phyloP scores from a whole-genome alignment of 2,113 vertebrate species.

The Esox niger region DNA sequence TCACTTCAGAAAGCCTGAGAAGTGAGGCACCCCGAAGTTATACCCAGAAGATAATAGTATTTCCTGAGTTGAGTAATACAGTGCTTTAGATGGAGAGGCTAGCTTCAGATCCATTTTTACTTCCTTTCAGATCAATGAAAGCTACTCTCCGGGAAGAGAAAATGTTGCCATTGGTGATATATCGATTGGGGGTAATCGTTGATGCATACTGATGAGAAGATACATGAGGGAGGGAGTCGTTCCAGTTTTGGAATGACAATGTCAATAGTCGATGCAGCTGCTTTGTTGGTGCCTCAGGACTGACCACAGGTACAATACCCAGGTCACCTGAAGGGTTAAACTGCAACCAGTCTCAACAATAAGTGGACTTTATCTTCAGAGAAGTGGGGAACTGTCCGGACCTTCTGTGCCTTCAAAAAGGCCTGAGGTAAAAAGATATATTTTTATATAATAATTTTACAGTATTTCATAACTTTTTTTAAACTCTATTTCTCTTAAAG shows the following conservation, averaged over 20 bases:
- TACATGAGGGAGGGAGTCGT: slow-evolving; percentile 51
- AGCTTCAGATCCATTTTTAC: slow-evolving; percentile 55
- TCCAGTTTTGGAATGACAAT: slow-evolving; percentile 51
- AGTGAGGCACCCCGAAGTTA: slow-evolving; percentile 14
- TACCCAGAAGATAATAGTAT: slow-evolving; percentile 21
- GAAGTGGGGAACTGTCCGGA: too few species aligned
- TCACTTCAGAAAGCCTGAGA: neutral
- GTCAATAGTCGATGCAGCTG: slow-evolving; percentile 28
- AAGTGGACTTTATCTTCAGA: neutral
- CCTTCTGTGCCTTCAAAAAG: too few species aligned
- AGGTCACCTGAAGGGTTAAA: neutral
- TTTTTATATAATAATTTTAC: too few species aligned
- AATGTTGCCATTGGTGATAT: slow-evolving; percentile 55
- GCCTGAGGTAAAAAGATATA: too few species aligned
- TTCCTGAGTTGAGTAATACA: slow-evolving; percentile 17
- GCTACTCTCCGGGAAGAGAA: slow-evolving; percentile 50
- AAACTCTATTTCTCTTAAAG: too few species aligned
- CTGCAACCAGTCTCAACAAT: neutral
- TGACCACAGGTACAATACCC: neutral
- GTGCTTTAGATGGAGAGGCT: slow-evolving; percentile 18
- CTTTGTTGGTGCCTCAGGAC: slow-evolving; percentile 8
- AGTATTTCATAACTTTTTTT: too few species aligned
- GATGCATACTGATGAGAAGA: slow-evolving; percentile 69
- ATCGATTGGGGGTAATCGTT: slow-evolving; percentile 62
- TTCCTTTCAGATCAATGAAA: slow-evolving; percentile 62